Evolutionary conservation across 2,113 vertebrate species (phyloP).

Genomic region (Anthoscopus minutus): DNA sequence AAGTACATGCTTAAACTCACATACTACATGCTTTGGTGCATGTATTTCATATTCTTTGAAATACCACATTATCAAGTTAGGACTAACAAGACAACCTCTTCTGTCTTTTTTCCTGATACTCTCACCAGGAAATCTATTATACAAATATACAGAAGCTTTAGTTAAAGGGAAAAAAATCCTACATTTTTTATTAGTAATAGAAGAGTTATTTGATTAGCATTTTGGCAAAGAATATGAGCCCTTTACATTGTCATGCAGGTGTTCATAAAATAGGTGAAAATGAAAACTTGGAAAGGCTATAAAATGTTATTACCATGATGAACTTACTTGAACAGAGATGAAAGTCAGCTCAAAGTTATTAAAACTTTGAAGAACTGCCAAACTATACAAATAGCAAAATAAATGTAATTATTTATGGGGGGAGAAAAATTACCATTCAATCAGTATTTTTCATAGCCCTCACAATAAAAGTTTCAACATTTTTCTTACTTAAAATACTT

Average conservation of each 20-base stretch:
- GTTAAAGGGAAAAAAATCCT: background rate
- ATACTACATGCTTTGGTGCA: background rate
- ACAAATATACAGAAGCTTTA: background rate
- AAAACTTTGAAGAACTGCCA: background rate
- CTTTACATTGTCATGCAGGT: background rate
- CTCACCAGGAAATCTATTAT: background rate
- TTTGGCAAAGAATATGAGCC: background rate
- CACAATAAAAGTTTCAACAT: background rate
- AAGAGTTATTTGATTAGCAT: constrained; percentile 27
- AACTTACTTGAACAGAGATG: background rate
- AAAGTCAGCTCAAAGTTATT: constrained; percentile 48
- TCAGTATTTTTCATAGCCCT: background rate
- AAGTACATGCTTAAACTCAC: background rate
- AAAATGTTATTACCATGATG: constrained; percentile 19
- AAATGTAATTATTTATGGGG: background rate
- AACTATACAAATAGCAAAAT: background rate
- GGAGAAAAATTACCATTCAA: background rate
- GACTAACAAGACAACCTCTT: background rate
- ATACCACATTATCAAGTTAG: background rate
- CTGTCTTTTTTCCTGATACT: background rate
- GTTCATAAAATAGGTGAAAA: constrained; percentile 44
- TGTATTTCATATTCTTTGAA: background rate
- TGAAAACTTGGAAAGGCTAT: constrained; percentile 9
- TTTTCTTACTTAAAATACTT: background rate
- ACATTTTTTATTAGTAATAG: background rate